Percentiles rank a stretch among this genome's conserved stretches.
These are phyloP conservation scores for Eupristina koningsbergeri DNA, from an alignment of 1,140 invertebrate species.

Conservation along the genomic window DNA sequence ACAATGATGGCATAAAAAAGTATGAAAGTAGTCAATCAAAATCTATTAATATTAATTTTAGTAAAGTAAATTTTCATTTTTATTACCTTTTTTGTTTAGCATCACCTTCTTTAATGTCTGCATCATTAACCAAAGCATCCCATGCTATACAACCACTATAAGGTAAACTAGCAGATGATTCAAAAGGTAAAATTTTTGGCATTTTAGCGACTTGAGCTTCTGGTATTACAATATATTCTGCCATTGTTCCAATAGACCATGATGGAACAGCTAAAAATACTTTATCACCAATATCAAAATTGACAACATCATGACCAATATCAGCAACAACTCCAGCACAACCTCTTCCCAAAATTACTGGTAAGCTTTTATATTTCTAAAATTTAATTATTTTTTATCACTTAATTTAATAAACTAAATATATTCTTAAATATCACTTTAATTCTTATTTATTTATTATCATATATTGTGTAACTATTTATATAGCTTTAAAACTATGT, in stretches of 20 bases:
- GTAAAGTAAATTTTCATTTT: neutral
- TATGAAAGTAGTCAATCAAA: neutral
- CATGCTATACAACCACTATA: slow-evolving; percentile 82
- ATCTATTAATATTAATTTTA: neutral
- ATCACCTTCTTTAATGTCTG: slow-evolving; percentile 73
- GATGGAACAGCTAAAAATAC: slow-evolving; percentile 77
- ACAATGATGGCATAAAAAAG: too few species aligned
- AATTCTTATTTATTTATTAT: neutral
- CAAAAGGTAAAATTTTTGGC: slow-evolving; percentile 79
- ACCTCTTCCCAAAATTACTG: slow-evolving; percentile 80
- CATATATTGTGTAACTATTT: neutral
- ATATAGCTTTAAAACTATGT: neutral
- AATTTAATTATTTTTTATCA: slow-evolving; percentile 48
- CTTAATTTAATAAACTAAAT: slow-evolving; percentile 2
- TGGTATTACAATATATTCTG: slow-evolving; percentile 77
- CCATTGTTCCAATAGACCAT: slow-evolving; percentile 76
- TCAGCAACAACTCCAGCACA: slow-evolving; percentile 80
- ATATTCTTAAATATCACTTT: slow-evolving; percentile 13
- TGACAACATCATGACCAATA: slow-evolving; percentile 76
- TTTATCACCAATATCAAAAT: slow-evolving; percentile 79
- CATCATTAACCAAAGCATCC: slow-evolving; percentile 76
- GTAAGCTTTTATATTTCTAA: slow-evolving; percentile 74
- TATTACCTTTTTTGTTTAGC: slow-evolving; percentile 76
- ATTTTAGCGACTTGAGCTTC: slow-evolving; percentile 77
- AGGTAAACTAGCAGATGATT: slow-evolving; percentile 81